Conservation (phyloP, 2,113 vertebrate species). For the Pogonocichla stellata region DNA sequence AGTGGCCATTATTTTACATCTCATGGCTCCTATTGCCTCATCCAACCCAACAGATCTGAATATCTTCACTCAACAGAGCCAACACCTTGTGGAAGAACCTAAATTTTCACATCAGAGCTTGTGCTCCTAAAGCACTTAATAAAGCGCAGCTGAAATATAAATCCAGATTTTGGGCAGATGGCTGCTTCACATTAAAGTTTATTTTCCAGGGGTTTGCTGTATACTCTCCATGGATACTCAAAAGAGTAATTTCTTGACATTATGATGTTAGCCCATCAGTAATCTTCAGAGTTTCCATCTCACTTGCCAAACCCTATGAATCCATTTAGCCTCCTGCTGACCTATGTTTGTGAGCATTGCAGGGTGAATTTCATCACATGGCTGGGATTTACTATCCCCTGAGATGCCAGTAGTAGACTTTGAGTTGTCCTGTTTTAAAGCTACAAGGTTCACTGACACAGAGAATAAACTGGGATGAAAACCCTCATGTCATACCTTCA, state of each 20-base stretch:
- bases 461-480: neutral
- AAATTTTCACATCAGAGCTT: neutral
- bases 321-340: conserved; percentile 51
- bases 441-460: neutral
- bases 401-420: neutral
- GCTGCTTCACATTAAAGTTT: neutral
- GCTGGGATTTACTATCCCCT: conserved; percentile 7
- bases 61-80: neutral
- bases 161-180: conserved; percentile 6
- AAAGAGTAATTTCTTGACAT: conserved; percentile 45
- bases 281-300: conserved; percentile 52
- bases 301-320: conserved; percentile 45
- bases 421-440: neutral
- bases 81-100: neutral
- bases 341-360: conserved; percentile 40
- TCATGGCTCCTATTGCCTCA: neutral
- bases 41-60: neutral
- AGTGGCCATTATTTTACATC: neutral
- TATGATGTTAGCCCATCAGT: conserved; percentile 19
- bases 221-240: conserved; percentile 49
- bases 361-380: conserved; percentile 32
- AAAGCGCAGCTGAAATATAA: neutral
- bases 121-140: neutral
- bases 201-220: conserved; percentile 37
- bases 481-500: neutral